Evolutionary conservation across 2,797 vertebrate genomes (phyloP), one percentile per base, ranked within the genome.

Genomic region (Sphaeramia orbicularis): DNA sequence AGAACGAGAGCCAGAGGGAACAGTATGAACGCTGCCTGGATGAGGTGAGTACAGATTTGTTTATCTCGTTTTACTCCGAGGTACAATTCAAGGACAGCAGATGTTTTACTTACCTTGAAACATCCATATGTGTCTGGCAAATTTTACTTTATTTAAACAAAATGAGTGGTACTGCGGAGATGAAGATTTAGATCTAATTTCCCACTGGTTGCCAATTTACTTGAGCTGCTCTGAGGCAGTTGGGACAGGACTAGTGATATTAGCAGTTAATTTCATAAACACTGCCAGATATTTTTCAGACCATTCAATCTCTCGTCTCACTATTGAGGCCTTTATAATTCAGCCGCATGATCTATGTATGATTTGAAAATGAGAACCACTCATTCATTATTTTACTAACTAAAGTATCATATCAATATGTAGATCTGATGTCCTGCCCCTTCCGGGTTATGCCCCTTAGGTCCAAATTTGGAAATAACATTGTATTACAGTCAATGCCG

Each of bases 11-110:
- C 91, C 96, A 98, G 90, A 93, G 96, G 89, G 95, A 96, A 19
- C 96, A 97, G 81, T 98, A 98, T 59, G 97, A 98, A 67, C 91
- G 93, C 61, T 98, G 97, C 62, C 94, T 98, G 0, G 97, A 98
- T 56, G 96, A 98, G 95, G 97, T 98, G 92, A 95, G 94, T 21
- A 21, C 8, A 1, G 37, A 52, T 37, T 5, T 30, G 70, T 49
- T 58, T 18, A 50, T 48, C 38, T 36, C 12, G 42, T 35, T 18
- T 53, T 14, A 11, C 42, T 43, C 13, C 32, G 0, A 7, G 16
- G 42, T 14, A 2, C 18, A 14, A 32, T 38, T 40, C 58, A 41
- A 65, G 65, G 62, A 14, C 1, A 14, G 32, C 60, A 57, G 40
- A 68, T 53, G 60, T 71, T 70, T 73, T 4, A 9, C 43, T 74